Evolutionary conservation across 2,113 vertebrate species (phyloP).

Genomic region (Phodopus roborovskii): DNA sequence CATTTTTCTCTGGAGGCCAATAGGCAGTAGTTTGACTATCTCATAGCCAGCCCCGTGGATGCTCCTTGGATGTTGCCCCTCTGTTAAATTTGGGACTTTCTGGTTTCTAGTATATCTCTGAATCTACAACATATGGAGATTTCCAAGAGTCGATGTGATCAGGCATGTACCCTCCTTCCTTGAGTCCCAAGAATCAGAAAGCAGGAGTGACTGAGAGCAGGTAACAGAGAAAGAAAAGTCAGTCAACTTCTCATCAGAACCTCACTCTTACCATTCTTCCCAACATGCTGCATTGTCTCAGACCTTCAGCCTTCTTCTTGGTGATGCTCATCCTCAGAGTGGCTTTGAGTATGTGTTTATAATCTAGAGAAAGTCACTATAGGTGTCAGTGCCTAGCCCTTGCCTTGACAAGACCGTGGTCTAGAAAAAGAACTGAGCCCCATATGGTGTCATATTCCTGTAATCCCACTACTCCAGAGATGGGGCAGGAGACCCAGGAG

Average conservation of each 20-base stretch:
- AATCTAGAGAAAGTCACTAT: constrained; percentile 81
- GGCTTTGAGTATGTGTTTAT: neutral
- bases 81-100: neutral
- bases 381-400: constrained; percentile 3
- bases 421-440: neutral
- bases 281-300: no score
- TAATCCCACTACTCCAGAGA: neutral
- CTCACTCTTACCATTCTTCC: neutral
- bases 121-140: neutral
- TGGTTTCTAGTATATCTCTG: neutral
- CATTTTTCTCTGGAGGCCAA: neutral
- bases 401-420: constrained; percentile 60
- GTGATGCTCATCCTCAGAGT: neutral
- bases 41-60: neutral
- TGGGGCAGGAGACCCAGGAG: neutral
- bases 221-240: neutral
- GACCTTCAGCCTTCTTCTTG: neutral
- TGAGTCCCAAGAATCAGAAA: neutral
- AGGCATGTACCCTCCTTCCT: neutral
- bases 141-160: neutral
- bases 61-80: neutral
- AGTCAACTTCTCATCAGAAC: neutral
- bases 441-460: no score
- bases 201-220: neutral
- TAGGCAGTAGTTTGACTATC: neutral